A percentile compares a stretch with the other conserved stretches of the same genome.
These are phyloP conservation scores for Drosophila maculinotata DNA, from an alignment of 2,888 invertebrate species.

Conservation along the genomic window DNA sequence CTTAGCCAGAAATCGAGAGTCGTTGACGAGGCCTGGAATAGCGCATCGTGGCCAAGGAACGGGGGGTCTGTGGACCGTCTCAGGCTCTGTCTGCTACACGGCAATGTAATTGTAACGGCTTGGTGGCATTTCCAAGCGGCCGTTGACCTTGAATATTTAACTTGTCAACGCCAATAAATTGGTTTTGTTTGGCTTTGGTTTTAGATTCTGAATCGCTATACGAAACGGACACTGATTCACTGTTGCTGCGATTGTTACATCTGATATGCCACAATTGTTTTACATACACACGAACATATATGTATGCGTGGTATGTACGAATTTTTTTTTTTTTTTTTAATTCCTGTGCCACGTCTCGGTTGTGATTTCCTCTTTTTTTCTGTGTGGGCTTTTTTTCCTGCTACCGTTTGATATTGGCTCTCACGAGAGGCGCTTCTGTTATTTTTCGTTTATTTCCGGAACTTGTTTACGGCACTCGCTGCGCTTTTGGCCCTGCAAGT, in stretches of 20 bases:
- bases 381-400: constrained; percentile 2
- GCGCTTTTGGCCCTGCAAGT: constrained; percentile 33
- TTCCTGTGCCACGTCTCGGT: constrained; percentile 4
- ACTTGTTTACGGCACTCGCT: constrained; percentile 39
- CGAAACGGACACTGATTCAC: constrained; percentile 34
- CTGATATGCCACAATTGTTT: constrained; percentile 20
- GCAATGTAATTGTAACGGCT: constrained; percentile 40
- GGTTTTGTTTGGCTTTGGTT: constrained; percentile 9
- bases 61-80: constrained; percentile 29
- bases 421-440: constrained; percentile 40
- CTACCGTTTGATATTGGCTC: constrained; percentile 36
- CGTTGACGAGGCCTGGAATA: constrained; percentile 3
- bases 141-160: constrained; percentile 65
- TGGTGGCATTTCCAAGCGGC: constrained; percentile 52
- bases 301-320: constrained; percentile 35
- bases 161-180: constrained; percentile 27
- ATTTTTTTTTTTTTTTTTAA: no score
- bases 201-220: constrained; percentile 10
- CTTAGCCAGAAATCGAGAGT: constrained; percentile 48
- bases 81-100: constrained; percentile 39
- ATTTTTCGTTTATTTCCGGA: constrained; percentile 39
- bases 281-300: constrained; percentile 11
- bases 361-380: constrained; percentile 7
- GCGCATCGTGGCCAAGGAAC: constrained; percentile 7
- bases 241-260: constrained; percentile 38